A percentile compares a stretch with the other conserved stretches of the same genome.
phyloP scores from a whole-genome alignment of 1,140 invertebrate genomes.

The Coenobita brevimanus region DNA sequence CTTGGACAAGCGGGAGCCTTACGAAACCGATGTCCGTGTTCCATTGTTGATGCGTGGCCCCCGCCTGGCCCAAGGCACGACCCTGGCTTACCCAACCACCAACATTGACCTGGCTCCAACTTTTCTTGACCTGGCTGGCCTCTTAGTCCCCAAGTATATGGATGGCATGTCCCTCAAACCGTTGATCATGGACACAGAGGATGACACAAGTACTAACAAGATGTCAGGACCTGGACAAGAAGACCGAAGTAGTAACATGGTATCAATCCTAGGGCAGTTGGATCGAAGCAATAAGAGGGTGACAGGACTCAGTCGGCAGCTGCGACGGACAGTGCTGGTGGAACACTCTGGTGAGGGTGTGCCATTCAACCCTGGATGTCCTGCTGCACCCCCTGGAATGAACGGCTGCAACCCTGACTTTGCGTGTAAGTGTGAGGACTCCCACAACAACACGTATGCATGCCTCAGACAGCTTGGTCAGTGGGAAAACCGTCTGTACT shows the following conservation, averaged over 20 bases:
- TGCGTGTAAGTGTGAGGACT: slow-evolving; percentile 88
- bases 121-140: slow-evolving; percentile 80
- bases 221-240: no score
- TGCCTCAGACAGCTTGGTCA: slow-evolving; percentile 81
- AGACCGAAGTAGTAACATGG: background rate
- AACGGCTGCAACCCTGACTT: slow-evolving; percentile 80
- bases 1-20: slow-evolving; percentile 90
- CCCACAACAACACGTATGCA: slow-evolving; percentile 86
- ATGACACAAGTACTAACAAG: slow-evolving; percentile 53
- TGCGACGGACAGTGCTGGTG: slow-evolving; percentile 78
- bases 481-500: slow-evolving; percentile 81
- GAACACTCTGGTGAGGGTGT: slow-evolving; percentile 86
- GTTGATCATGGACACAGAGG: slow-evolving; percentile 65
- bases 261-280: background rate
- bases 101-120: slow-evolving; percentile 89
- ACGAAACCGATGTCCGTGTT: slow-evolving; percentile 89
- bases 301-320: no score
- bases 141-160: slow-evolving; percentile 75
- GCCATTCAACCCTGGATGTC: slow-evolving; percentile 70
- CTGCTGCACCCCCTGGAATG: slow-evolving; percentile 70
- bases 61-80: slow-evolving; percentile 75
- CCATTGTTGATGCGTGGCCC: slow-evolving; percentile 88
- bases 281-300: no score
- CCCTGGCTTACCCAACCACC: slow-evolving; percentile 78
- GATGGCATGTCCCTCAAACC: slow-evolving; percentile 80